Base-by-base conservation (phyloP, 2,888 invertebrate species). In the Cheilosia scutellata region DNA sequence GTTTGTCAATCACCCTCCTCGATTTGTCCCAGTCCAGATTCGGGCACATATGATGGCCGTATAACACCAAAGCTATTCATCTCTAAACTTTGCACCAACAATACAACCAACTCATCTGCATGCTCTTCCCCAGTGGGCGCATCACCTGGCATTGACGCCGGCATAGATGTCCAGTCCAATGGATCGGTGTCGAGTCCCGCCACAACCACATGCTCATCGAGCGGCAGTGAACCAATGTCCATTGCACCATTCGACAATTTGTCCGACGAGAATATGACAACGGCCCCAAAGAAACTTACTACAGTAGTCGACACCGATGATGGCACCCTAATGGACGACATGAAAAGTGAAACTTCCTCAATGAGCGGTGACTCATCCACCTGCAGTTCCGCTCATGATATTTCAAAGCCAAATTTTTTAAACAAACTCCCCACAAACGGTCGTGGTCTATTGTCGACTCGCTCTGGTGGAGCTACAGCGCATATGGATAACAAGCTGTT, bases 1-100 rank as follows among this genome's bases (percentile, higher is more conserved):
- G 89, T 92, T 76, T 92, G 92, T 82, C 92, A 92, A 90, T 92
- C 92, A 16, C 93, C 92, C n/a, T 91, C 92, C 11, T 91, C 93
- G 4, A 89, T 92, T 40, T 93, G 93, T 53, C 91, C 92, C 70
- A 92, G 92, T 57, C 93, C 92, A 13, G 93, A 93, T 87, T 92
- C 92, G 25, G 92, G 92, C 44, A 92, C 92, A 25, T 92, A 90
- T 71, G 92, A 92, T 68, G 93, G 93, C 16, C 92, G 92, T 63
- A 92, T 90, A n/a, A 93, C 93, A 42, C 93, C 92, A 84, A 92
- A 92, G 88, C 87, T 92, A 5, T 91, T 93, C 65, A 90, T 92
- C 68, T 91, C 92, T 4, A 92, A 92, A 87, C 88, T 92, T 4
- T 92, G 91, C 88, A 91, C 91, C 49, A 91, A 89, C 29, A 91